Evolutionary conservation across 1,140 invertebrate species (phyloP).

Genomic region (Caerostris darwini): DNA sequence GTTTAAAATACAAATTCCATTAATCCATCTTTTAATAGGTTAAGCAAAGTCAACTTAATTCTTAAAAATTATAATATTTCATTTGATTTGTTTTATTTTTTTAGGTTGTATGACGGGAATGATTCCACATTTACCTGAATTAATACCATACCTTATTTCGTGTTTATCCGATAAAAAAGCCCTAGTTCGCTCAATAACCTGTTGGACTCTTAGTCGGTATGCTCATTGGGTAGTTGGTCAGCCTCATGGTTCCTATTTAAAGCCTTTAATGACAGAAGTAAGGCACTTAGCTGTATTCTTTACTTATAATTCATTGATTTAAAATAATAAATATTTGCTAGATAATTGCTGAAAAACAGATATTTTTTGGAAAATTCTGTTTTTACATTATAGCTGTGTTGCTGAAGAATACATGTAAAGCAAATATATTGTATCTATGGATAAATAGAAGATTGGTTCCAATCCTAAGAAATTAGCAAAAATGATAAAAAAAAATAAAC

Average conservation of each 20-base stretch:
- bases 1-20: neutral
- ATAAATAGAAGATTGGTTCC: too few relatives aligned
- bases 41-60: neutral
- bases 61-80: neutral
- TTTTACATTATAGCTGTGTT: too few relatives aligned
- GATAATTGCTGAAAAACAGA: too few relatives aligned
- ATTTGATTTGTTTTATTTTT: slow-evolving; percentile 59
- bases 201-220: slow-evolving; percentile 98
- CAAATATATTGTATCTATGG: too few relatives aligned
- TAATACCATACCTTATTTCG: slow-evolving; percentile 97
- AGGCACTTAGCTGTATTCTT: slow-evolving; percentile 60
- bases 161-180: slow-evolving; percentile 97
- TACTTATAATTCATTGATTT: too few relatives aligned
- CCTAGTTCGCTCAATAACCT: slow-evolving; percentile 97
- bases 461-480: too few relatives aligned
- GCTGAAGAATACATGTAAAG: too few relatives aligned
- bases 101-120: slow-evolving; percentile 97
- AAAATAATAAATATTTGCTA: too few relatives aligned
- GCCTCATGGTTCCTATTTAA: slow-evolving; percentile 95
- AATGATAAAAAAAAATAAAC: too few relatives aligned
- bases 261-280: slow-evolving; percentile 97
- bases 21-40: neutral
- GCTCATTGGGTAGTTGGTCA: slow-evolving; percentile 98
- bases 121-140: slow-evolving; percentile 96
- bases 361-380: too few relatives aligned